Base-by-base conservation (phyloP, 2,888 invertebrate genomes). In the Drosophila neoperkinsi region DNA sequence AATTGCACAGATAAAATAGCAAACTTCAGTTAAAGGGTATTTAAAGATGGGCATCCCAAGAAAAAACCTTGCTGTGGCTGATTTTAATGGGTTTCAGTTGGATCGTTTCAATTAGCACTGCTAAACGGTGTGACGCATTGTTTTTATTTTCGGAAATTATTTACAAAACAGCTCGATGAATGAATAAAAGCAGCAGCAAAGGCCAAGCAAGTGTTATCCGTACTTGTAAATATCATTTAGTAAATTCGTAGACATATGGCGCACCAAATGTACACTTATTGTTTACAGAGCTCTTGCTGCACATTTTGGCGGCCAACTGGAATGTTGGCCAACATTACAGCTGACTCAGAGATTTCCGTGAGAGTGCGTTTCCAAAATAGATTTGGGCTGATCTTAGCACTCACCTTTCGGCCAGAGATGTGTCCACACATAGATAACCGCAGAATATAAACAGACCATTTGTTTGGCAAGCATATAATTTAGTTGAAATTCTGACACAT, bases 91-190 rank as follows among this genome's bases (percentile, higher is more conserved):
- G 53, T 76, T 72, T 66, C 68, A 62, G 46, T 76, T 81, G 81
- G 63, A 49, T 77, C 78, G 72, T 65, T 79, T 90, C 90, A 90
- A 82, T 90, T 84, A 84, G 74, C 77, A 67, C 70, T 65, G 63
- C 52, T 69, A 69, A 74, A 79, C 59, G 51, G 76, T 75, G 76
- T 89, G 84, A 89, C 87, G 84, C 88, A 85, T 80, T 82, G 85
- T 72, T 77, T 90, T 82, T 69, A 74, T 85, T 90, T 85, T 67
- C 9, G 57, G 71, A 79, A 84, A 81, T 74, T 84, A 90, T 87
- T 84, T 81, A 71, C 79, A 74, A 74, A 74, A 63, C 52, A 55
- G 65, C 66, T 56, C 38, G 52, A 49, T 34, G 36, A 68, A 66
- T 64, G 41, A 36, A 31, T 33, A 50, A 63, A 51, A 33, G 36